Evolutionary conservation across 2,797 vertebrate genomes (phyloP).

Genomic region (Borostomias antarcticus): DNA sequence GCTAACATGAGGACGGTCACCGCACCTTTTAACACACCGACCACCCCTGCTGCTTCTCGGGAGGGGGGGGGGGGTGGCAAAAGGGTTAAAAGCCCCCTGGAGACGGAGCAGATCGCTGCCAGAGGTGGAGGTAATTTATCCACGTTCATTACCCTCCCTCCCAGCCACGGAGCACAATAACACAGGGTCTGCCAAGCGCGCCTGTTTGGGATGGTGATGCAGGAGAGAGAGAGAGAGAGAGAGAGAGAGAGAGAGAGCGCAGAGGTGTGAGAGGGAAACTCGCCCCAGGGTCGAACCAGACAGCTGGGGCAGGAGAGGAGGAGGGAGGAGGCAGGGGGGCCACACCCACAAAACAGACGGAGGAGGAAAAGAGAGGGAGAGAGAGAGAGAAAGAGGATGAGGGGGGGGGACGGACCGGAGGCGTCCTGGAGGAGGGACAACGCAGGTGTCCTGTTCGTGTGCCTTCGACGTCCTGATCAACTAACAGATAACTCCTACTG

Average conservation of each 20-base stretch:
- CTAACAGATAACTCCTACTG: no score
- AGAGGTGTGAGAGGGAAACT: background rate
- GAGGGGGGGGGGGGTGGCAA: no score
- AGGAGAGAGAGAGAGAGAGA: background rate
- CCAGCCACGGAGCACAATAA: conserved; percentile 11
- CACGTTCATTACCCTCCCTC: background rate
- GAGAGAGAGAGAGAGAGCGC: background rate
- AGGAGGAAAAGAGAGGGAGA: background rate
- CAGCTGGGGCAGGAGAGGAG: background rate
- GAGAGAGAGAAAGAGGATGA: background rate
- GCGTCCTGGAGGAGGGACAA: background rate
- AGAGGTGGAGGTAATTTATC: conserved; percentile 22
- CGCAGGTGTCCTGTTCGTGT: no score
- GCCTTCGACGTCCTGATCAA: no score
- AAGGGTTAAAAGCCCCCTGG: background rate
- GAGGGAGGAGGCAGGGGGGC: background rate
- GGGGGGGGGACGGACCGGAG: background rate
- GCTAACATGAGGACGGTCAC: no score
- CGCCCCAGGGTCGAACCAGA: background rate
- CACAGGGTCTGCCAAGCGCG: background rate
- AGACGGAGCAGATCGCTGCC: conserved; percentile 3
- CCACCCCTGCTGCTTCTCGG: no score
- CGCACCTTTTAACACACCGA: no score
- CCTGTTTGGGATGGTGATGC: background rate
- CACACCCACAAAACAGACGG: background rate